Conservation (phyloP, 2,888 invertebrate species). For the Blastobasis adustella region DNA sequence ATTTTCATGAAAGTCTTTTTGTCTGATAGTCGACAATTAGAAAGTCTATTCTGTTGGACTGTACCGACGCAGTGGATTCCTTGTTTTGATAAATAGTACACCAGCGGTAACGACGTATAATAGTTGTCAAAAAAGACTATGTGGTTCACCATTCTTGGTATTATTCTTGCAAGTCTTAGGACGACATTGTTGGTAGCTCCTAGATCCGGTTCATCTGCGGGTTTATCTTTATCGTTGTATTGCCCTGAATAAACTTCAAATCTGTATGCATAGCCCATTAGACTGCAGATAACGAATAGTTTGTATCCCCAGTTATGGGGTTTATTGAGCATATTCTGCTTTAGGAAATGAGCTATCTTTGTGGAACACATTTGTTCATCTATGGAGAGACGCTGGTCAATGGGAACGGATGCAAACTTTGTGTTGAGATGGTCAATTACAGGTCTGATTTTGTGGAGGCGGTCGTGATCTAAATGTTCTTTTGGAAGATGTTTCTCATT, state of each 20-base stretch:
- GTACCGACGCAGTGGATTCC: constrained; percentile 31
- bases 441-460: constrained; percentile 23
- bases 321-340: constrained; percentile 21
- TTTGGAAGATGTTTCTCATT: constrained; percentile 20
- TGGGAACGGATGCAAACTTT: constrained; percentile 24
- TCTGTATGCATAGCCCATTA: constrained; percentile 3
- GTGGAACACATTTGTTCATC: constrained; percentile 21
- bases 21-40: constrained; percentile 26
- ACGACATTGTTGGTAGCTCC: constrained; percentile 3
- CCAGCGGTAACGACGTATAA: constrained; percentile 27
- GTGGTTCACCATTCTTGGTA: constrained; percentile 7
- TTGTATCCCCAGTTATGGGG: constrained; percentile 22
- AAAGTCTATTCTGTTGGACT: constrained; percentile 28
- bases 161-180: constrained; percentile 1
- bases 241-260: constrained; percentile 16
- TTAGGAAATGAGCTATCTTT: constrained; percentile 18
- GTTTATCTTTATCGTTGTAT: too few relatives aligned
- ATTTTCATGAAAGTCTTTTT: constrained; percentile 25
- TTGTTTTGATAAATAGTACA: constrained; percentile 24
- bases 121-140: constrained; percentile 28
- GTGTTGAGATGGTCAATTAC: constrained; percentile 16
- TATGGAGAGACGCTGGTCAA: constrained; percentile 26
- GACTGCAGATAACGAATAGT: constrained; percentile 14
- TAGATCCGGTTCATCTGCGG: constrained; percentile 2
- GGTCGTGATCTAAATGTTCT: constrained; percentile 17